These are phyloP conservation scores for Lasiommata megera DNA, from an alignment of 2,888 invertebrate genomes.

Conservation along the genomic window DNA sequence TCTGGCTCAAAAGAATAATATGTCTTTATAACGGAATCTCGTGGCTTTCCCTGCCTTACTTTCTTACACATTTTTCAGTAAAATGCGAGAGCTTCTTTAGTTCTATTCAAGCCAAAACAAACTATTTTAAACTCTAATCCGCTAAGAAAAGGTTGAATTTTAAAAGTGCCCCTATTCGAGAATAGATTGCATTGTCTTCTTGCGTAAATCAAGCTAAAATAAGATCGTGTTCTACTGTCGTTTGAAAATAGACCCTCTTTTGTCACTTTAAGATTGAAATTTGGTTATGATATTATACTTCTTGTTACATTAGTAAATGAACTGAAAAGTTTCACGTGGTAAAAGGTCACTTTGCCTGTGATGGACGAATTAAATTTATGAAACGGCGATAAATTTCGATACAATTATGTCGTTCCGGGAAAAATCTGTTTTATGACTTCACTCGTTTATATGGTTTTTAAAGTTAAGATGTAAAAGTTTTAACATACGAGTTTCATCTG, in stretches of 20 bases:
- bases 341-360: conserved; percentile 62
- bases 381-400: conserved; percentile 40
- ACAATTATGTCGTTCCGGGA: conserved; percentile 20
- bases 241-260: conserved; percentile 41
- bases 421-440: conserved; percentile 13
- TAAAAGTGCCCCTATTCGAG: conserved; percentile 33
- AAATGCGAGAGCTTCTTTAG: conserved; percentile 71
- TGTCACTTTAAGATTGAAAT: conserved; percentile 31
- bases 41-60: conserved; percentile 73
- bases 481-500: no score
- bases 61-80: conserved; percentile 75
- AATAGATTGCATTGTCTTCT: conserved; percentile 78
- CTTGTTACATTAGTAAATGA: conserved; percentile 36
- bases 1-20: conserved; percentile 78
- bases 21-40: conserved; percentile 77
- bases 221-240: conserved; percentile 45
- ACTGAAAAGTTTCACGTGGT: conserved; percentile 53
- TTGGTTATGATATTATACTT: conserved; percentile 24
- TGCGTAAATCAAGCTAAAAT: conserved; percentile 67
- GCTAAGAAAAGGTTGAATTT: conserved; percentile 34
- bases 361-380: conserved; percentile 61
- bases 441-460: no score
- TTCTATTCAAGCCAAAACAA: conserved; percentile 37
- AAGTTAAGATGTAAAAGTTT: no score
- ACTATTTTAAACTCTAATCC: conserved; percentile 40